phyloP scores from a whole-genome alignment of 2,797 vertebrate species.

The Erethizon dorsatum region DNA sequence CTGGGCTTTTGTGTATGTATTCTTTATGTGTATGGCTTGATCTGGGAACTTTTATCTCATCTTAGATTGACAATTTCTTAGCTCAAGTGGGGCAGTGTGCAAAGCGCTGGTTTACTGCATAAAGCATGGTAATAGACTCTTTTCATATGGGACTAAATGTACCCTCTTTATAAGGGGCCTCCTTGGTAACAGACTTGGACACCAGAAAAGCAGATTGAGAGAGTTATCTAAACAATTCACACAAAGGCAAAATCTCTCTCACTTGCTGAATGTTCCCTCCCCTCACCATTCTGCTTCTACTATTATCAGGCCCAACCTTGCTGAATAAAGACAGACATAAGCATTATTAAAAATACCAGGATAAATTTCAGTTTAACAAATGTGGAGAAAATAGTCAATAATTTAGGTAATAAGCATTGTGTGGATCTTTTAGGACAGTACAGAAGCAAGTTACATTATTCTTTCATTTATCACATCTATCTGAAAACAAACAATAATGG shows the following conservation, averaged over 20 bases:
- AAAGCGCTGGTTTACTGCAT: not conserved
- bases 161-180: not conserved
- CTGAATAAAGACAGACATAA: not conserved
- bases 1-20: not conserved
- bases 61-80: not conserved
- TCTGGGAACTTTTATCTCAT: not conserved
- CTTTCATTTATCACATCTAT: not conserved
- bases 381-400: not conserved
- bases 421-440: not conserved
- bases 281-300: not conserved
- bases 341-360: not conserved
- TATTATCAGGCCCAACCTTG: not conserved
- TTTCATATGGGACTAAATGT: not conserved
- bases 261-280: not conserved
- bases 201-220: constrained; percentile 26
- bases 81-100: not conserved
- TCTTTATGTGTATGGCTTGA: not conserved
- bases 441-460: not conserved
- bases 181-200: not conserved
- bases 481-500: not conserved
- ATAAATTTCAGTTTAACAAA: not conserved
- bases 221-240: not conserved
- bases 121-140: not conserved
- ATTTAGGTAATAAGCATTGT: not conserved
- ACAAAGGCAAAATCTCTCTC: not conserved